Conservation (phyloP, 2,113 vertebrate species). For the Phoenicopterus ruber region DNA sequence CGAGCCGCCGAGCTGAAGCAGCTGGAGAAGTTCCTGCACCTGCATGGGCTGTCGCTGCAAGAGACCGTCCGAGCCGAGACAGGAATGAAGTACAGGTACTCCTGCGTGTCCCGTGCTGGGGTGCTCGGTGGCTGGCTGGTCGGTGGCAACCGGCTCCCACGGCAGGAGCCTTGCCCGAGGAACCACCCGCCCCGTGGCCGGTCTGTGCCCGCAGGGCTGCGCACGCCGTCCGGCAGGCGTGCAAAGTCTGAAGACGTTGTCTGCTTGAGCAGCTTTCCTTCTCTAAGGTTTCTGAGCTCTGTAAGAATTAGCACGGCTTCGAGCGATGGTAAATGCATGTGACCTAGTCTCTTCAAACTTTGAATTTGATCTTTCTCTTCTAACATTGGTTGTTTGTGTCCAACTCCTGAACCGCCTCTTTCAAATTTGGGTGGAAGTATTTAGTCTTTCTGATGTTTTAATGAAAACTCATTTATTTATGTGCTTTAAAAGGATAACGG, state of each 20-base stretch:
- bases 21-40: conserved; percentile 82
- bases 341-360: background rate
- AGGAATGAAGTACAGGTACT: conserved; percentile 89
- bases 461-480: background rate
- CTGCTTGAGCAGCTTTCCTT: background rate
- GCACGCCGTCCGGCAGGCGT: background rate
- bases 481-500: rapidly evolving
- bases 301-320: rapidly evolving
- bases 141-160: rapidly evolving
- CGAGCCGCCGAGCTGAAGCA: conserved; percentile 68
- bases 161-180: rapidly evolving
- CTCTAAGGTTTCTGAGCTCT: rapidly evolving
- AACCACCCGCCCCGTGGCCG: rapidly evolving
- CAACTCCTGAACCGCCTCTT: background rate
- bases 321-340: rapidly evolving
- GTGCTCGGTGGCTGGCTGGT: rapidly evolving
- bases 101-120: background rate
- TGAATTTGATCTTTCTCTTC: background rate
- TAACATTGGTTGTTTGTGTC: background rate
- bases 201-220: too few relatives aligned
- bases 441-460: background rate
- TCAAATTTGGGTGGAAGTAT: background rate
- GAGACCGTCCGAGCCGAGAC: conserved; percentile 77
- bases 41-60: conserved; percentile 79
- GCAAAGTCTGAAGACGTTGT: rapidly evolving